Evolutionary conservation across 2,113 vertebrate genomes (phyloP), one percentile per base, ranked within the genome.

Genomic region (Rhinopomastus cyanomelas): DNA sequence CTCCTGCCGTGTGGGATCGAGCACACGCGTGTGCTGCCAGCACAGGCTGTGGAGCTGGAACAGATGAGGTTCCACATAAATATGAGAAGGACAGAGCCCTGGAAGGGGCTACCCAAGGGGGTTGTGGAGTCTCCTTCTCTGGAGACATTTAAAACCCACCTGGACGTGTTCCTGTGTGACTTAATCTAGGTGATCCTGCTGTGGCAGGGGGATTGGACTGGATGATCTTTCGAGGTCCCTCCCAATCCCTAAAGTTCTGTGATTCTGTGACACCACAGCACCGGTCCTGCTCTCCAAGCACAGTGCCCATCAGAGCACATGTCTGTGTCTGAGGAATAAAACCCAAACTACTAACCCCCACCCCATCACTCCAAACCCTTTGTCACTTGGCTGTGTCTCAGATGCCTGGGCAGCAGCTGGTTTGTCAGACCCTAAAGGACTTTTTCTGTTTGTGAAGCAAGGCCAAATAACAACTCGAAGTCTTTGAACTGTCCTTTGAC

Each of bases 391-490:
- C 51, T 36, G 3, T 61, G 42, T 10, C 51, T 22, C 73, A n/a
- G 87, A 49, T 7, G 32, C 27, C 73, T 27, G 8, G 11, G 44
- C n/a, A 77, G 80, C 8, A 85, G 46, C 42, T 71, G 32, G 65
- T 55, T 46, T 88, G 65, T 83, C 73, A 69, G 17, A 6, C 72
- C 80, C 55, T 23, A 37, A 88, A 53, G 37, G 44, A 80, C 44
- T 3, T 30, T 69, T 62, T 81, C 59, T 74, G 68, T 65, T 80
- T 62, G 74, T 81, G 83, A 93, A 83, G 65, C 51, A 59, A 90
- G 81, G 90, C 76, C 80, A 92, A 91, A 74, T 56, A 83, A 67
- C 19, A 94, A 68, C n/a, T 67, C n/a, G n/a, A 71, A 77, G 68
- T 55, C 73, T 95, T 93, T 88, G 77, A 74, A 55, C 8, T 51